Evolutionary conservation across 2,888 invertebrate species (phyloP).

Genomic region (Arrhopalites spinosus): DNA sequence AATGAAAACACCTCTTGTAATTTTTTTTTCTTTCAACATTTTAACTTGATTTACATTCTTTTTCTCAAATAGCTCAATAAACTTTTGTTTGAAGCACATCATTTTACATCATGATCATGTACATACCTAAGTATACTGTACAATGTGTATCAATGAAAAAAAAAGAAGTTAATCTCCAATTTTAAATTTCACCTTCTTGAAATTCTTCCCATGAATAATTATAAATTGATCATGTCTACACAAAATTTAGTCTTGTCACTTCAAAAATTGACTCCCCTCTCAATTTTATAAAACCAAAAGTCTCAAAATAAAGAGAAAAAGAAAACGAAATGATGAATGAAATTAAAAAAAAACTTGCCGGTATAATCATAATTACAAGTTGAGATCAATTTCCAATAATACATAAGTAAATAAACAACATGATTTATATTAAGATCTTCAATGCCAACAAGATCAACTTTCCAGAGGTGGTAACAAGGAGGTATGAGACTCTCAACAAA

Average conservation of each 20-base stretch:
- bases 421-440: not conserved
- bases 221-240: slow-evolving; percentile 1
- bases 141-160: no score
- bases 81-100: not conserved
- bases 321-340: no score
- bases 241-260: not conserved
- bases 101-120: no score
- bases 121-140: no score
- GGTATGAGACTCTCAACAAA: not conserved
- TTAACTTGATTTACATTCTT: no score
- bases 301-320: no score
- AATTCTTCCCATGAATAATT: slow-evolving; percentile 33
- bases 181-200: slow-evolving; percentile 29
- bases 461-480: no score
- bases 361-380: not conserved
- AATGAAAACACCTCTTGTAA: not conserved
- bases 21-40: not conserved
- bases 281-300: no score
- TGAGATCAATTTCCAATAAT: not conserved
- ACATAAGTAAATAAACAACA: not conserved
- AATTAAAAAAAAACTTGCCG: not conserved
- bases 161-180: not conserved
- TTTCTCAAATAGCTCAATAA: no score
- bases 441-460: no score
- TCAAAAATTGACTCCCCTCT: no score